Base-by-base conservation (phyloP, 1,140 invertebrate species). In the Anastrepha obliqua region DNA sequence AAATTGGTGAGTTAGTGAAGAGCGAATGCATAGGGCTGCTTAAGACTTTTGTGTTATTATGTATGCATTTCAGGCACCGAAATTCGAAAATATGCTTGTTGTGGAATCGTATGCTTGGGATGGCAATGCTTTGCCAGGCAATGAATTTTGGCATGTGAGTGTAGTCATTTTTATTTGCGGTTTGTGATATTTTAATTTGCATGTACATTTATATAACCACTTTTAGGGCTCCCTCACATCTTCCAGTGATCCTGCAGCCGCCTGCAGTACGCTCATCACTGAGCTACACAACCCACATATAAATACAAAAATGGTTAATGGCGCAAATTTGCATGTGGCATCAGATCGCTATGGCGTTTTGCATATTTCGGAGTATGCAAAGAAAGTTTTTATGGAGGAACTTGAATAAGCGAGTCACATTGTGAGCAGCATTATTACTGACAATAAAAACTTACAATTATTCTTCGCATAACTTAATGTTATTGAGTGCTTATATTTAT, bases 51-150 rank as follows among this genome's bases (percentile, higher is more conserved):
- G 5, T 42, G 47, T 4, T 59, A 64, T 39, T 81, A 39, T 29
- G 60, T 81, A 13, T 85, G 39, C 9, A n/a, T 65, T 87, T 81
- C 64, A 81, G 58, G 70, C 11, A 39, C 8, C 51, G 2, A 8
- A 86, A 64, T 86, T 87, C n/a, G 62, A 89, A 85, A 29, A 89
- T 59, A 90, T 96, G 78, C 58, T 92, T 74, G 89, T 88, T 0
- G 94, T 96, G 11, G 94, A 96, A 5, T 95, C 95, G 1, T 96
- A 96, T 89, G 95, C 96, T 1, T 96, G 95, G 95, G 96, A 96
- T 90, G 95, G 95, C 9, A 96, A 96, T 89, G 94, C 95, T 2
- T 93, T 95, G 86, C 95, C 96, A 3, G 96, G 95, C 89, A 95
- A 95, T 88, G 95, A 95, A 87, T 95, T 94, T 89, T 95, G 95